These are phyloP conservation scores for Protobothrops flavoviridis DNA, from an alignment of 2,113 vertebrate species.

Conservation along the genomic window DNA sequence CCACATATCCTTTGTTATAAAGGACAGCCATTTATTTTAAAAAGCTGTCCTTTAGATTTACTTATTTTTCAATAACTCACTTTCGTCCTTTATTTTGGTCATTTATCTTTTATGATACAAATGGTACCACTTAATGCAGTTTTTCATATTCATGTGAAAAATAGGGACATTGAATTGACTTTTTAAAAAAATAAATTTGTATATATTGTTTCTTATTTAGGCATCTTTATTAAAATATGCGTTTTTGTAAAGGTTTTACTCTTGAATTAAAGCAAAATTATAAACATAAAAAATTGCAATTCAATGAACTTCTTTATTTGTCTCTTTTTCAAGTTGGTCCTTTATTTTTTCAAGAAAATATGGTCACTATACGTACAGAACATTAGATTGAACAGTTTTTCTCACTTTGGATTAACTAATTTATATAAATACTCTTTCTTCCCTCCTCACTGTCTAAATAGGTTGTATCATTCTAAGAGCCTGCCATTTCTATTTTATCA, in stretches of 20 bases:
- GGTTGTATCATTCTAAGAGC: not conserved
- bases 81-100: not conserved
- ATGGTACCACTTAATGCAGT: not conserved
- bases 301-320: not conserved
- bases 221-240: not conserved
- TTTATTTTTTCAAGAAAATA: not conserved
- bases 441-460: not conserved
- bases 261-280: not conserved
- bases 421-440: not conserved
- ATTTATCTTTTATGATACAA: not conserved
- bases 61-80: not conserved
- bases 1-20: not conserved
- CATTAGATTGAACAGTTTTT: not conserved
- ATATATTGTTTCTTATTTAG: not conserved
- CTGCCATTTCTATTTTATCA: not conserved
- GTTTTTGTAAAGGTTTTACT: not conserved
- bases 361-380: not conserved
- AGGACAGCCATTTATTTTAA: not conserved
- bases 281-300: not conserved
- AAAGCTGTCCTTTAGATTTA: not conserved
- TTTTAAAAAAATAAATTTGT: not conserved
- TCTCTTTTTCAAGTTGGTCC: not conserved
- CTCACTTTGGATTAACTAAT: not conserved
- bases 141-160: not conserved
- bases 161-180: not conserved